Evolutionary conservation across 2,113 vertebrate genomes (phyloP).

Genomic region (Naja naja): DNA sequence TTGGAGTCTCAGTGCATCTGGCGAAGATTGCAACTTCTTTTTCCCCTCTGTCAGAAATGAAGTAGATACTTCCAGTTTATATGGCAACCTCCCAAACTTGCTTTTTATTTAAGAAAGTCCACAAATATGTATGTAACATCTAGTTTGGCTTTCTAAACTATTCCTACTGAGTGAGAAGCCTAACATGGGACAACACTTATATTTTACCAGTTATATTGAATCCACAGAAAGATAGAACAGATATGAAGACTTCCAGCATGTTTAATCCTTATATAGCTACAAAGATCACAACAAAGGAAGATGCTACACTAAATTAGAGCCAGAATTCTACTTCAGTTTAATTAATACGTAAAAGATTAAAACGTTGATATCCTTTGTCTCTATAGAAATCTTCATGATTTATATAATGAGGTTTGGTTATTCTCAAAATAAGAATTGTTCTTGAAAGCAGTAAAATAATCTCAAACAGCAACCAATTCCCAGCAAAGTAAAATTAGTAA

Average conservation of each 20-base stretch:
- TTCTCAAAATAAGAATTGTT: background rate
- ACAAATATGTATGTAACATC: background rate
- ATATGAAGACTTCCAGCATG: background rate
- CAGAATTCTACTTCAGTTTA: background rate
- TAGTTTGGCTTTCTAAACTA: background rate
- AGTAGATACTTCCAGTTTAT: background rate
- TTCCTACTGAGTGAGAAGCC: background rate
- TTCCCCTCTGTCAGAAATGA: background rate
- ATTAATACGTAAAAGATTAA: background rate
- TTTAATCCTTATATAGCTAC: background rate
- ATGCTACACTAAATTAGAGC: background rate
- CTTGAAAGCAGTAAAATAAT: background rate
- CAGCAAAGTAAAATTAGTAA: background rate
- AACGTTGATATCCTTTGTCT: background rate
- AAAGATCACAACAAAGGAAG: background rate
- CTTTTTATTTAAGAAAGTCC: background rate
- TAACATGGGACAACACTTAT: background rate
- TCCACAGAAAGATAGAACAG: background rate
- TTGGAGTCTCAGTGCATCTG: background rate
- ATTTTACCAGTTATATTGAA: background rate
- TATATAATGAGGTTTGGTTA: background rate
- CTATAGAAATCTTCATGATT: background rate
- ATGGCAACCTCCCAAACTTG: background rate
- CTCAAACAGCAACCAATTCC: background rate
- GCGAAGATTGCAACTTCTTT: background rate